Conservation (phyloP, 2,888 invertebrate genomes). For the Drosophila nr. medialis region DNA sequence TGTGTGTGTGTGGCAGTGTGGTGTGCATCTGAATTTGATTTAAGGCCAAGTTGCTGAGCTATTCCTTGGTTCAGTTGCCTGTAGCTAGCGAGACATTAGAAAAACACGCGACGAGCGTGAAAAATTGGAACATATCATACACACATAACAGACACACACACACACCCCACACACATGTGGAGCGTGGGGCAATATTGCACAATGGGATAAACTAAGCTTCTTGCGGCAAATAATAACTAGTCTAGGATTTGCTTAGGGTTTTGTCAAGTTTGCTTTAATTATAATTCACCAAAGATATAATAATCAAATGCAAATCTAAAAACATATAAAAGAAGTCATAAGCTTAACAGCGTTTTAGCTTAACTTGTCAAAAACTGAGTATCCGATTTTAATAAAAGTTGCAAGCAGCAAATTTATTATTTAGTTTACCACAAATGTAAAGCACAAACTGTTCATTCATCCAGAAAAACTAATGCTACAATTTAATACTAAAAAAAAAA, state of each 20-base stretch:
- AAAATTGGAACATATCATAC: slow-evolving; percentile 45
- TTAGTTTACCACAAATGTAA: not conserved
- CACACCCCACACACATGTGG: slow-evolving; percentile 2
- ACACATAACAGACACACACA: slow-evolving; percentile 31
- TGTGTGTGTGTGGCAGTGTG: slow-evolving; percentile 11
- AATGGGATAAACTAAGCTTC: not conserved
- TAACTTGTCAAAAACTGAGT: not conserved
- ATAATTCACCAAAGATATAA: not conserved
- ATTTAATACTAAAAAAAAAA: no score
- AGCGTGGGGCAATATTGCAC: slow-evolving; percentile 9
- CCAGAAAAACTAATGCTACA: not conserved
- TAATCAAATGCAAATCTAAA: not conserved
- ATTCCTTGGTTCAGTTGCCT: slow-evolving; percentile 41
- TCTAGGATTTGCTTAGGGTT: not conserved
- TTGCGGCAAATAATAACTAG: not conserved
- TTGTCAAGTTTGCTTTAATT: no score
- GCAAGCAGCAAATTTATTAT: not conserved
- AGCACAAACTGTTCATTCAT: not conserved
- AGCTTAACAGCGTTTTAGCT: not conserved
- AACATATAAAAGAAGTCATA: not conserved
- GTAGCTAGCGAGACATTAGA: slow-evolving; percentile 59
- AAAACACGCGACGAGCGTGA: slow-evolving; percentile 66
- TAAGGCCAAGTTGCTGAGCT: slow-evolving; percentile 65
- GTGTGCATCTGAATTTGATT: slow-evolving; percentile 68
- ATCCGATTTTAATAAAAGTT: not conserved